phyloP scores from a whole-genome alignment of 2,797 vertebrate species.

The Centroberyx gerrardi region DNA sequence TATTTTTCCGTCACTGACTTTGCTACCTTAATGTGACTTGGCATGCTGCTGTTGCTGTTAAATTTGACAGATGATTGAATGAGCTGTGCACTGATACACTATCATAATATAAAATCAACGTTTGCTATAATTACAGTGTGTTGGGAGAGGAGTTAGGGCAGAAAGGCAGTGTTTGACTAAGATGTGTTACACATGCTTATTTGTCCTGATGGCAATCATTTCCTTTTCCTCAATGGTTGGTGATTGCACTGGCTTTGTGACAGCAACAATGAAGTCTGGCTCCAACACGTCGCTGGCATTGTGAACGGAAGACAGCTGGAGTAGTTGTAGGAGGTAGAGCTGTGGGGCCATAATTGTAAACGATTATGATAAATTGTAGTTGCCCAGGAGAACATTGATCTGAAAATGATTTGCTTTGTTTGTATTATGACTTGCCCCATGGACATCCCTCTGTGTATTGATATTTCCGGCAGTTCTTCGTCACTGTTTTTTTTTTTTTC shows the following conservation, averaged over 20 bases:
- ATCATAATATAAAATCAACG: slow-evolving; percentile 50
- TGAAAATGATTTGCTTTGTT: slow-evolving; percentile 62
- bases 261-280: slow-evolving; percentile 71
- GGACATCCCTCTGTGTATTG: slow-evolving; percentile 30
- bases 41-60: slow-evolving; percentile 12
- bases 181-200: slow-evolving; percentile 69
- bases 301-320: slow-evolving; percentile 58
- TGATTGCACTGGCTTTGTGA: slow-evolving; percentile 72
- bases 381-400: slow-evolving; percentile 67
- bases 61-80: slow-evolving; percentile 42
- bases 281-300: slow-evolving; percentile 54
- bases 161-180: slow-evolving; percentile 59
- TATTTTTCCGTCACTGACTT: not conserved
- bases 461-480: slow-evolving; percentile 33
- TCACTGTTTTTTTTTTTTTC: not conserved
- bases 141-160: slow-evolving; percentile 51
- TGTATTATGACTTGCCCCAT: slow-evolving; percentile 16
- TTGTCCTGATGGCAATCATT: slow-evolving; percentile 66
- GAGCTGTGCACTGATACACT: slow-evolving; percentile 13
- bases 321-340: slow-evolving; percentile 57
- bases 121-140: slow-evolving; percentile 58
- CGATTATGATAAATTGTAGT: slow-evolving; percentile 64
- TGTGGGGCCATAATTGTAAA: slow-evolving; percentile 70
- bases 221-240: slow-evolving; percentile 68
- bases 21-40: slow-evolving; percentile 13